Evolutionary conservation across 2,797 vertebrate species (phyloP).

Genomic region (Trichosurus vulpecula): DNA sequence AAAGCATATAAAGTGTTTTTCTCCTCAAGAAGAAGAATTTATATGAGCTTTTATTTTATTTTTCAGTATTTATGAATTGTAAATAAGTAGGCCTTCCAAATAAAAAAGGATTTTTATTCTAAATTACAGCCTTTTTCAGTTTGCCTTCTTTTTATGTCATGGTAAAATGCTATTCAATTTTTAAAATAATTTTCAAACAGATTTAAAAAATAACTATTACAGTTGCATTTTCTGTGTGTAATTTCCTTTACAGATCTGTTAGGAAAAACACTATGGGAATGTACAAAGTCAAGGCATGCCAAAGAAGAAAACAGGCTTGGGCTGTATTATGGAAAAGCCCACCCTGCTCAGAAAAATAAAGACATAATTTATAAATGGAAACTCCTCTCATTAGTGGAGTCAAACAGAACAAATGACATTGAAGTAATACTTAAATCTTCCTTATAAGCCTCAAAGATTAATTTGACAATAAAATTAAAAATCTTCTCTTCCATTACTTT

Average conservation of each 20-base stretch:
- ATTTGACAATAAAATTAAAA: constrained; percentile 17
- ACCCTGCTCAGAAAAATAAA: not conserved
- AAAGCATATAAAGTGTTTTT: not conserved
- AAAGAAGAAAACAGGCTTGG: constrained; percentile 19
- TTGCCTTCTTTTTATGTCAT: constrained; percentile 18
- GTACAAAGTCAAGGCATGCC: constrained; percentile 13
- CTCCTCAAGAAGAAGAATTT: constrained; percentile 30
- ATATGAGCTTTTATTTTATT: not conserved
- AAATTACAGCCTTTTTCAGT: constrained; percentile 38
- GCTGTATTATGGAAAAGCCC: not conserved
- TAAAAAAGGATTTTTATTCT: constrained; percentile 32
- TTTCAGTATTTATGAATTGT: not conserved
- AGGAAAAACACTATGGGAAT: constrained; percentile 29
- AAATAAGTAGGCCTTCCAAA: not conserved
- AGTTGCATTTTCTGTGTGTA: constrained; percentile 42
- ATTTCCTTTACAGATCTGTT: constrained; percentile 20
- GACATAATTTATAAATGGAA: constrained; percentile 47
- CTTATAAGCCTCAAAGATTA: not conserved
- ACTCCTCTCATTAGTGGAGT: constrained; percentile 32
- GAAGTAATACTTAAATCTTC: not conserved
- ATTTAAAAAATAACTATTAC: constrained; percentile 4
- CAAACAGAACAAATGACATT: constrained; percentile 42
- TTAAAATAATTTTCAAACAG: constrained; percentile 38
- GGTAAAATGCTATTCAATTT: constrained; percentile 11
- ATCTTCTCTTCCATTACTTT: constrained; percentile 42